Base-by-base conservation (phyloP, 1,140 invertebrate species). In the Hyles vespertilio region DNA sequence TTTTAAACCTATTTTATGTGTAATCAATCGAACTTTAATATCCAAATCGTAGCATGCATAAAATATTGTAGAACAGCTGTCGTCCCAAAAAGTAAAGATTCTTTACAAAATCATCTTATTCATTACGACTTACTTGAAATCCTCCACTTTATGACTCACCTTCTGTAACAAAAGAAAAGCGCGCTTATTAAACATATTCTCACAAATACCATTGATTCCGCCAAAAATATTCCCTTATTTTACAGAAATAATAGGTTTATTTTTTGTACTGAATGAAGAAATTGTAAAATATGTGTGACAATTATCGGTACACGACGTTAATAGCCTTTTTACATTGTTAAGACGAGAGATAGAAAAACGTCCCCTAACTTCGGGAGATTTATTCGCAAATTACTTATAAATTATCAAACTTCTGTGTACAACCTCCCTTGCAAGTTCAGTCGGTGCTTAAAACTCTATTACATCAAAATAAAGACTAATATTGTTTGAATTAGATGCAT, bases 331-430 rank as follows among this genome's bases (percentile, higher is more conserved):
- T 84, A 86, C 80, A 84, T 75, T 84, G 77, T 80, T 47, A 75
- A 56, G 61, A 77, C 59, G 60, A 47, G 52, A 70, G 63, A 72
- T 70, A 67, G 61, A 77, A 78, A 85, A 87, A 79, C 57, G 63
- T 75, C 77, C 81, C 82, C 78, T 75, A 63, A 52, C 70, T 34
- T 48, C 71, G 56, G 58, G 82, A 85, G 85, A 88, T 87, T 88
- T 88, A 88, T 89, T 84, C 80, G 79, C 79, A 85, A 89, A 89
- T 89, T 89, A 87, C 84, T 82, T 84, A 82, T 86, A 84, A 87
- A 88, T 89, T 87, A 56, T 56, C 44, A 56, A 40, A 54, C 36
- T 44, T 54, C 52, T 54, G 5, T 52, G 44, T 46, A 56, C 34
- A 47, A 9, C 11, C n/a, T 33, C 33, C 22, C 45, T 3, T 5